These are phyloP conservation scores for Hyles vespertilio DNA, from an alignment of 1,140 invertebrate genomes.

Conservation along the genomic window DNA sequence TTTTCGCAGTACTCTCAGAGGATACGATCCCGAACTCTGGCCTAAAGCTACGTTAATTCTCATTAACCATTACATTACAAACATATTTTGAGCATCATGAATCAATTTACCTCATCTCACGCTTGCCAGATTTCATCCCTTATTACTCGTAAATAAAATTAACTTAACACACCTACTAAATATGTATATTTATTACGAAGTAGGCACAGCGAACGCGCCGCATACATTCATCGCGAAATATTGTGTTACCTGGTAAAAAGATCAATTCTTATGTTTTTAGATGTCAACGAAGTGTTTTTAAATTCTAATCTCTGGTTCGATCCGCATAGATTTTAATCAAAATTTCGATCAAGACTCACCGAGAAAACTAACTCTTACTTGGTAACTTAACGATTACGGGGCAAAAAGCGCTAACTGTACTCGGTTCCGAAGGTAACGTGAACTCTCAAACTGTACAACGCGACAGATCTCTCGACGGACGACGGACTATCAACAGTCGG, in stretches of 20 bases:
- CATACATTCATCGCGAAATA: constrained; percentile 74
- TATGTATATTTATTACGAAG: constrained; percentile 66
- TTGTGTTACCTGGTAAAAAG: constrained; percentile 66
- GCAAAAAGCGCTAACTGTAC: constrained; percentile 63
- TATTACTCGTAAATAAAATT: constrained; percentile 71
- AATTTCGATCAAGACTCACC: constrained; percentile 52
- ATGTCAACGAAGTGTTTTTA: constrained; percentile 67
- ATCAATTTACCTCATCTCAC: constrained; percentile 35
- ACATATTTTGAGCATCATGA: constrained; percentile 60
- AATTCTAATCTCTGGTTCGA: constrained; percentile 67
- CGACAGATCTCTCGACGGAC: constrained; percentile 51
- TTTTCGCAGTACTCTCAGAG: constrained; percentile 14
- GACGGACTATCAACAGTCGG: constrained; percentile 34
- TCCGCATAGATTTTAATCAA: constrained; percentile 48
- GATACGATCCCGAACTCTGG: constrained; percentile 22
- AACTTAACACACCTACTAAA: constrained; percentile 68
- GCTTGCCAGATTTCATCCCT: constrained; percentile 64
- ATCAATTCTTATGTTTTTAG: constrained; percentile 64
- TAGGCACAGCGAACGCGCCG: constrained; percentile 56
- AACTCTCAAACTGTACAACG: constrained; percentile 55
- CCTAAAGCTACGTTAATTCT: constrained; percentile 42
- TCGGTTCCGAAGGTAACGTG: constrained; percentile 68
- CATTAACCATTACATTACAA: constrained; percentile 49
- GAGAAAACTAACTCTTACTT: constrained; percentile 70
- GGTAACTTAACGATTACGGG: constrained; percentile 73